Percentiles rank a stretch among this genome's conserved stretches.
phyloP scores from a whole-genome alignment of 2,797 vertebrate genomes.

The Hyperoplus immaculatus region DNA sequence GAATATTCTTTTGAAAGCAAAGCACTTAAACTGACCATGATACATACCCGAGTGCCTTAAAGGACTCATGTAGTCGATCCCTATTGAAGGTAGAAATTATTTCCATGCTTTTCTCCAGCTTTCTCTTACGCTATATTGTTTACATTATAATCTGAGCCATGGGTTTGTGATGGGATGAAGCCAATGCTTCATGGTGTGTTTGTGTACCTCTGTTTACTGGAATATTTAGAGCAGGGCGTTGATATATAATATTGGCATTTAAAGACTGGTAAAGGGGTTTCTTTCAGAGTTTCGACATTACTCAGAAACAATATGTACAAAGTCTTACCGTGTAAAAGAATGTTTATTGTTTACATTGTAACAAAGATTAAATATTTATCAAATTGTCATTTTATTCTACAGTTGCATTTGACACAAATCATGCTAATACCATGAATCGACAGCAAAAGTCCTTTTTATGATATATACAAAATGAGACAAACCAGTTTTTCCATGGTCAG shows the following conservation, averaged over 20 bases:
- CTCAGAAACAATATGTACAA: conserved; percentile 14
- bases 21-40: conserved; percentile 5
- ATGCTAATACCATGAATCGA: not conserved
- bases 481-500: not conserved
- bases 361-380: conserved; percentile 68
- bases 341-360: conserved; percentile 65
- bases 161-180: not conserved
- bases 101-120: conserved; percentile 8
- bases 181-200: conserved; percentile 21
- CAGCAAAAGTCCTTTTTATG: not conserved
- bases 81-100: not conserved
- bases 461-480: not conserved
- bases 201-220: conserved; percentile 26
- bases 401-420: conserved; percentile 4
- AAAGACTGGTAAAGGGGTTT: conserved; percentile 25
- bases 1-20: not conserved
- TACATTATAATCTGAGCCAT: conserved; percentile 32
- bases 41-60: conserved; percentile 47
- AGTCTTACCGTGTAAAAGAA: conserved; percentile 55
- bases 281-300: conserved; percentile 23
- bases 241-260: conserved; percentile 31
- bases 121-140: not conserved
- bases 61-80: not conserved
- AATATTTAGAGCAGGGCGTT: conserved; percentile 24
- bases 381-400: conserved; percentile 19